These are phyloP conservation scores for Trichogramma dendrolimi DNA, from an alignment of 2,888 invertebrate genomes.

Conservation along the genomic window DNA sequence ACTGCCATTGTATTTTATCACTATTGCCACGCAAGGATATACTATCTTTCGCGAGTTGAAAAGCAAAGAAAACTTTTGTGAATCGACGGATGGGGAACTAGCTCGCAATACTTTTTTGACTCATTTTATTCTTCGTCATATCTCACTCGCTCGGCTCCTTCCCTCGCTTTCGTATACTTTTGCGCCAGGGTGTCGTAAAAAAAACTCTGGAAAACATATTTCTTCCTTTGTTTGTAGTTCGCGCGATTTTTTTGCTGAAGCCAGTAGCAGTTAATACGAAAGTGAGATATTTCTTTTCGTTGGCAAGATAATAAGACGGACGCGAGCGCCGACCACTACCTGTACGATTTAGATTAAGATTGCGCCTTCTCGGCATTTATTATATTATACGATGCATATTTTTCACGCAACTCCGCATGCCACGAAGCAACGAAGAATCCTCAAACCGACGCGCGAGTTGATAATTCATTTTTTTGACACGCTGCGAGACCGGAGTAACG, in stretches of 20 bases:
- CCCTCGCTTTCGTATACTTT: no score
- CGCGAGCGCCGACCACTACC: background rate
- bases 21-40: background rate
- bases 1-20: no score
- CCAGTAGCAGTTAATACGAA: slow-evolving; percentile 5
- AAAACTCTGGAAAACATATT: slow-evolving; percentile 13
- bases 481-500: no score
- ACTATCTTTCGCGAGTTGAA: slow-evolving; percentile 4
- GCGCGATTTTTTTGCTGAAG: background rate
- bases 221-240: slow-evolving; percentile 10
- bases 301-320: slow-evolving; percentile 7
- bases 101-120: no score
- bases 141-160: slow-evolving; percentile 3
- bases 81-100: no score
- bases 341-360: background rate
- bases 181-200: slow-evolving; percentile 2
- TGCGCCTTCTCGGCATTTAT: no score
- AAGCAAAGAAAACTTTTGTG: background rate
- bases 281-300: slow-evolving; percentile 14
- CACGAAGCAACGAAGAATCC: no score
- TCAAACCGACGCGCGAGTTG: no score
- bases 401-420: no score
- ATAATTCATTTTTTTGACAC: no score
- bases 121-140: slow-evolving; percentile 21
- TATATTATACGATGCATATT: no score